These are phyloP conservation scores for Monopterus albus DNA, from an alignment of 2,113 vertebrate species.

Conservation along the genomic window DNA sequence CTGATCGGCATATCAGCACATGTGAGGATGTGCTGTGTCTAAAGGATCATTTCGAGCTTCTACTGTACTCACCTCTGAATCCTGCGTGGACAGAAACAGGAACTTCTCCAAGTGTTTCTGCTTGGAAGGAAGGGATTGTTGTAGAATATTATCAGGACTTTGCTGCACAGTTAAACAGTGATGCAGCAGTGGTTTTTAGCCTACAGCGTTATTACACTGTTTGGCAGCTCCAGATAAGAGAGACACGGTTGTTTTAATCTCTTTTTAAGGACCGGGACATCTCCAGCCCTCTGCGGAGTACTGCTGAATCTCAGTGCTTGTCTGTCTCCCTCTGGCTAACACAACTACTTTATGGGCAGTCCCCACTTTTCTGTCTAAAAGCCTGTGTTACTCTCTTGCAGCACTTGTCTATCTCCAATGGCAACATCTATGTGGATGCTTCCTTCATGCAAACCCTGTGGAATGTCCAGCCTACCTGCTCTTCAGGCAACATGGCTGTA, in stretches of 20 bases:
- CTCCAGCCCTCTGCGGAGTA: not conserved
- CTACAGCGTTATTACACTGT: not conserved
- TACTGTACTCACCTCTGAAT: slow-evolving; percentile 10
- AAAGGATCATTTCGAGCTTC: not conserved
- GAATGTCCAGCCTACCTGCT: slow-evolving; percentile 97
- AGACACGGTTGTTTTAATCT: slow-evolving; percentile 24
- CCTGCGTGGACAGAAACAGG: slow-evolving; percentile 3
- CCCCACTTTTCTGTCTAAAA: slow-evolving; percentile 4
- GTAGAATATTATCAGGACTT: slow-evolving; percentile 28
- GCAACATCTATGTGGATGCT: slow-evolving; percentile 92
- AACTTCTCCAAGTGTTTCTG: slow-evolving; percentile 22
- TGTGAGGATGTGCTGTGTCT: not conserved
- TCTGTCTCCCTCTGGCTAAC: not conserved
- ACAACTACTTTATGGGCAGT: not conserved
- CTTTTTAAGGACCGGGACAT: slow-evolving; percentile 25
- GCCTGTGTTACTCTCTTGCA: slow-evolving; percentile 64
- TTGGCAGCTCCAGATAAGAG: slow-evolving; percentile 23
- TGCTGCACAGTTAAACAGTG: slow-evolving; percentile 28
- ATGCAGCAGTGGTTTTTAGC: slow-evolving; percentile 23
- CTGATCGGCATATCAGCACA: not conserved
- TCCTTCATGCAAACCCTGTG: slow-evolving; percentile 98
- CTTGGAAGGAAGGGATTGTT: slow-evolving; percentile 19
- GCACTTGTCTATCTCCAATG: slow-evolving; percentile 93
- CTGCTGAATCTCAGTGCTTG: slow-evolving; percentile 2
- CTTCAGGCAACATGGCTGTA: slow-evolving; percentile 90